These are phyloP conservation scores for Drosophila tristis DNA, from an alignment of 1,140 invertebrate genomes.

Conservation along the genomic window DNA sequence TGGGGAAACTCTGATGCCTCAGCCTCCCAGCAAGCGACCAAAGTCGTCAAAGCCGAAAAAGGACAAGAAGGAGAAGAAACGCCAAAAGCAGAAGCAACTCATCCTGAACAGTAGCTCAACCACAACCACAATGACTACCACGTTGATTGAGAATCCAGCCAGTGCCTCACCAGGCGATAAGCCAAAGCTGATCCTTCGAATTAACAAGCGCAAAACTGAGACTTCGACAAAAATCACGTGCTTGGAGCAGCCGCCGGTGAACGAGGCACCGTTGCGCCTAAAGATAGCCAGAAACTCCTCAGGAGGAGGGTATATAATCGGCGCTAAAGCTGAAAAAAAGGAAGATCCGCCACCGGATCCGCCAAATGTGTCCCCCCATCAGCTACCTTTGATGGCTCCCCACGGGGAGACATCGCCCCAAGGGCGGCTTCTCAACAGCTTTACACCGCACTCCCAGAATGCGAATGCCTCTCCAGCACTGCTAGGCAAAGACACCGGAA, in stretches of 20 bases:
- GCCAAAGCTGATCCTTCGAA: conserved; percentile 88
- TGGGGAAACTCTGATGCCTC: conserved; percentile 23
- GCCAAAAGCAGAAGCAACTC: conserved; percentile 83
- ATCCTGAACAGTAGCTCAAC: conserved; percentile 28
- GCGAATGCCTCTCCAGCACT: conserved; percentile 69
- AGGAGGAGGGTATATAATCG: conserved; percentile 88
- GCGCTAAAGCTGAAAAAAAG: conserved; percentile 57
- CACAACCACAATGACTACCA: conserved; percentile 69
- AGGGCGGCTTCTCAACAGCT: conserved; percentile 50
- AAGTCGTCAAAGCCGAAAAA: conserved; percentile 85
- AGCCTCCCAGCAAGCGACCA: conserved; percentile 83
- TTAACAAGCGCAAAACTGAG: conserved; percentile 85
- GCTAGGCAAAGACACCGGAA: conserved; percentile 71
- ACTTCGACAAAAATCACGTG: conserved; percentile 67
- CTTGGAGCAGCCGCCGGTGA: conserved; percentile 24
- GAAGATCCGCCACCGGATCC: conserved; percentile 19
- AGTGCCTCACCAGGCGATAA: conserved; percentile 84
- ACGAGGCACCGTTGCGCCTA: conserved; percentile 88
- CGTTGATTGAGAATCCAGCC: conserved; percentile 81
- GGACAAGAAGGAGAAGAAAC: conserved; percentile 89
- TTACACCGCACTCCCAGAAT: conserved; percentile 73
- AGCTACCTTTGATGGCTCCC: conserved; percentile 46
- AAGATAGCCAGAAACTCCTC: conserved; percentile 92
- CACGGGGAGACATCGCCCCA: conserved; percentile 48
- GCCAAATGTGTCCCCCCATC: conserved; percentile 38